Conservation (phyloP, 2,113 vertebrate species). For the Channa maculata region DNA sequence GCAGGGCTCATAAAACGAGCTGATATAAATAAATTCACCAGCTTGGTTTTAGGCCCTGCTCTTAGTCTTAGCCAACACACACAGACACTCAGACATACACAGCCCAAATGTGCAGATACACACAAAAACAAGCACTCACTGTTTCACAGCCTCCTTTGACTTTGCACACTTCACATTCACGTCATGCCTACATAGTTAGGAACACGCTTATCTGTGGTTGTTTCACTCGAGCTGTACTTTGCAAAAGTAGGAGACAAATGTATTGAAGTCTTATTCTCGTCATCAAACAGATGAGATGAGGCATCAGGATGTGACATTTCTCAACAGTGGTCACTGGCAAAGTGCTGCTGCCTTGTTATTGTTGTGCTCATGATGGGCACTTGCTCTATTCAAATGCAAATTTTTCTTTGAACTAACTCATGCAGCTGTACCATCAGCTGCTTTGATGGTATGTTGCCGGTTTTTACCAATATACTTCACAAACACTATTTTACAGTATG, state of each 20-base stretch:
- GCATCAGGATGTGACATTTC: constrained; percentile 53
- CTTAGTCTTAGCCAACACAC: constrained; percentile 23
- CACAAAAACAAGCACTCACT: constrained; percentile 22
- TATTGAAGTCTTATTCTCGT: constrained; percentile 49
- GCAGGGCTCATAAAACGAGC: constrained; percentile 59
- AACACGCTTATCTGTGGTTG: constrained; percentile 62
- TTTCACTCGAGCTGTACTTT: constrained; percentile 52
- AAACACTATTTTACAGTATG: constrained; percentile 19
- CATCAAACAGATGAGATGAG: constrained; percentile 58
- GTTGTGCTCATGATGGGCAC: constrained; percentile 40
- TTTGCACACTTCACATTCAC: constrained; percentile 60
- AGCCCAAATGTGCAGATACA: neutral
- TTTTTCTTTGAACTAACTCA: constrained; percentile 36
- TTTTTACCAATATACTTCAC: constrained; percentile 48
- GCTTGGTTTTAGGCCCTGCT: constrained; percentile 51
- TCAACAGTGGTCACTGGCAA: constrained; percentile 39
- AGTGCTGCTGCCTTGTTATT: constrained; percentile 39
- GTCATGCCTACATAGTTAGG: constrained; percentile 48
- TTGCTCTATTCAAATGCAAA: constrained; percentile 50
- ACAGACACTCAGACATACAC: neutral
- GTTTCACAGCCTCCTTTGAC: constrained; percentile 63
- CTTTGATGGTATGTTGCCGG: constrained; percentile 28
- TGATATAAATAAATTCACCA: constrained; percentile 71
- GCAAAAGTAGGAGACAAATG: constrained; percentile 44
- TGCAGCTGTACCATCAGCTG: constrained; percentile 30